A percentile compares a stretch with the other conserved stretches of the same genome.
phyloP scores from a whole-genome alignment of 53 echinoderm and acorn worm species.

The Apostichopus leukothele region DNA sequence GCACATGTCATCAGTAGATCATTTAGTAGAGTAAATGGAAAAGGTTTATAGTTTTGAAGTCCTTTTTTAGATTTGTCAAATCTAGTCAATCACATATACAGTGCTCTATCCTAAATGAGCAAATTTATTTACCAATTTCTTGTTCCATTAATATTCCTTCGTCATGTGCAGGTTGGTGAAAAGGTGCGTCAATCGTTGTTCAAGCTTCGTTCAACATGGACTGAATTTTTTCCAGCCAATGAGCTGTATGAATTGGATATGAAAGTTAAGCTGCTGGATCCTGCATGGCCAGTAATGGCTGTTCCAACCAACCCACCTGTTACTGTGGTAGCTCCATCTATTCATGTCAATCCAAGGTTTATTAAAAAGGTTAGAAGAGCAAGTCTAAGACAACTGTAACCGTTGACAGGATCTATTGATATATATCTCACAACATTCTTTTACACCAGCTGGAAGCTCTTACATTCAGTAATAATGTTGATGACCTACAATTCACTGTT shows the following conservation, averaged over 20 bases:
- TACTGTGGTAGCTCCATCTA: constrained; percentile 36
- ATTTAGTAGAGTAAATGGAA: no score
- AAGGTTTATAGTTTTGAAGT: neutral
- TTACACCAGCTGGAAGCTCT: no score
- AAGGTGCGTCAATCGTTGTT: constrained; percentile 88
- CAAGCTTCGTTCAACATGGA: constrained; percentile 93
- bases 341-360: constrained; percentile 97
- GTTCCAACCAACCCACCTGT: constrained; percentile 32
- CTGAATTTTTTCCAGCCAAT: constrained; percentile 68
- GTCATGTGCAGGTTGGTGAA: constrained; percentile 76
- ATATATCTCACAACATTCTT: no score
- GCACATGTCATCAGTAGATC: no score
- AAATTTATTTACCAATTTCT: no score
- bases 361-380: constrained; percentile 81
- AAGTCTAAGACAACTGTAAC: no score
- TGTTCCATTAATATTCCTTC: neutral
- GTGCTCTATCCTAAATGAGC: no score
- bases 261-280: constrained; percentile 83
- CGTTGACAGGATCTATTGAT: no score
- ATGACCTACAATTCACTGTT: no score
- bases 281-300: constrained; percentile 96
- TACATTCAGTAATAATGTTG: no score
- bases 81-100: no score
- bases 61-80: no score
- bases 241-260: constrained; percentile 82